phyloP scores from a whole-genome alignment of 2,888 invertebrate genomes.

The Pristionchus mayeri region DNA sequence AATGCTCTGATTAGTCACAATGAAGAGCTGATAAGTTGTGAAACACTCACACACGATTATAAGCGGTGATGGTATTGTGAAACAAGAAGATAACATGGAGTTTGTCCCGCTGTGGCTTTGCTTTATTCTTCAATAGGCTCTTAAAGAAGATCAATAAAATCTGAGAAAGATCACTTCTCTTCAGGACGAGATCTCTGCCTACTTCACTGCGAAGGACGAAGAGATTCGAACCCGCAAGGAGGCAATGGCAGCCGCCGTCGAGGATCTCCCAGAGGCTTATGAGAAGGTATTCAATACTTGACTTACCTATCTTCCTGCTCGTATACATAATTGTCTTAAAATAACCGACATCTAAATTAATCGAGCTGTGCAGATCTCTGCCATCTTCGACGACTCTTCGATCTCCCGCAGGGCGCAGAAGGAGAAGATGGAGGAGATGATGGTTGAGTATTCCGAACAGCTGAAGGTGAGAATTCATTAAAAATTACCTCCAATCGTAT shows the following conservation, averaged over 20 bases:
- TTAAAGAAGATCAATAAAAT: too few relatives aligned
- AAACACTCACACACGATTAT: too few relatives aligned
- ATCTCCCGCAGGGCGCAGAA: background rate
- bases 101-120: too few relatives aligned
- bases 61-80: too few relatives aligned
- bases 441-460: background rate
- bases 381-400: background rate
- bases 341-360: background rate
- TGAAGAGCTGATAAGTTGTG: too few relatives aligned
- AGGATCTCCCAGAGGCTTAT: background rate
- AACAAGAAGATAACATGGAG: too few relatives aligned
- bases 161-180: too few relatives aligned
- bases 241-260: background rate
- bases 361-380: background rate
- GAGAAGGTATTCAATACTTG: background rate
- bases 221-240: background rate
- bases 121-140: too few relatives aligned
- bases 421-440: background rate
- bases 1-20: too few relatives aligned
- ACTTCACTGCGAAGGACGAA: background rate
- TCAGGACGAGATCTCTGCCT: background rate
- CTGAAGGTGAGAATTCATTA: background rate
- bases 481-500: too few relatives aligned
- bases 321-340: background rate
- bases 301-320: too few relatives aligned